Conservation (phyloP, 2,888 invertebrate genomes). For the Eustalomyia histrio region DNA sequence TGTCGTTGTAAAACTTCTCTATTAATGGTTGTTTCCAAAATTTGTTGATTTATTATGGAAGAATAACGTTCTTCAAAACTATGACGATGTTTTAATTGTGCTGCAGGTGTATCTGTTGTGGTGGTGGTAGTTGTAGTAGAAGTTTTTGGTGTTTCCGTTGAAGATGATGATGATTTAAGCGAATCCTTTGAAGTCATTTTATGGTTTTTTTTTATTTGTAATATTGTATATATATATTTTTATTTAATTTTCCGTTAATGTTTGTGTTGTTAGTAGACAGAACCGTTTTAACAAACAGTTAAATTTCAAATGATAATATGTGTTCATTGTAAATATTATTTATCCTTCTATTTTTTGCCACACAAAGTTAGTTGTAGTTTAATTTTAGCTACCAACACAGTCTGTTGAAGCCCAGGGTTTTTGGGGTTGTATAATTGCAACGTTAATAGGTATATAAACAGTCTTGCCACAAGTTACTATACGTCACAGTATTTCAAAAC, state of each 20-base stretch:
- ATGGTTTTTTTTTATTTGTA: not conserved
- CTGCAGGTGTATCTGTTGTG: constrained; percentile 11
- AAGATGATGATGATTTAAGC: not conserved
- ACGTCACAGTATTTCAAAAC: no score
- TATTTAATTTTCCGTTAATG: constrained; percentile 14
- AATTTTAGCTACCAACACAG: constrained; percentile 26
- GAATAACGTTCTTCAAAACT: constrained; percentile 79
- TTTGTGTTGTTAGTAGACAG: not conserved
- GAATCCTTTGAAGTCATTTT: constrained; percentile 47
- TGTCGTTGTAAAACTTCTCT: constrained; percentile 82
- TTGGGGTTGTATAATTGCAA: no score
- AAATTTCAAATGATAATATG: constrained; percentile 34
- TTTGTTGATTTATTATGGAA: constrained; percentile 77
- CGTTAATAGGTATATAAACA: no score
- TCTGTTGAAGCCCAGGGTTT: no score
- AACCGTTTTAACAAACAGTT: constrained; percentile 47
- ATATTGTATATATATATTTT: no score
- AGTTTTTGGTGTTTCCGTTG: not conserved
- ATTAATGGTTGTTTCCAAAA: constrained; percentile 78
- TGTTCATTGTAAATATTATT: constrained; percentile 18
- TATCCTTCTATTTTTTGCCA: not conserved
- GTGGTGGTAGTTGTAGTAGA: not conserved
- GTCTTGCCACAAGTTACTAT: no score
- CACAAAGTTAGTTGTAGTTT: constrained; percentile 3
- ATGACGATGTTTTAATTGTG: constrained; percentile 71